These are phyloP conservation scores for Globicephala melas DNA, from an alignment of 2,113 vertebrate genomes.

Conservation along the genomic window DNA sequence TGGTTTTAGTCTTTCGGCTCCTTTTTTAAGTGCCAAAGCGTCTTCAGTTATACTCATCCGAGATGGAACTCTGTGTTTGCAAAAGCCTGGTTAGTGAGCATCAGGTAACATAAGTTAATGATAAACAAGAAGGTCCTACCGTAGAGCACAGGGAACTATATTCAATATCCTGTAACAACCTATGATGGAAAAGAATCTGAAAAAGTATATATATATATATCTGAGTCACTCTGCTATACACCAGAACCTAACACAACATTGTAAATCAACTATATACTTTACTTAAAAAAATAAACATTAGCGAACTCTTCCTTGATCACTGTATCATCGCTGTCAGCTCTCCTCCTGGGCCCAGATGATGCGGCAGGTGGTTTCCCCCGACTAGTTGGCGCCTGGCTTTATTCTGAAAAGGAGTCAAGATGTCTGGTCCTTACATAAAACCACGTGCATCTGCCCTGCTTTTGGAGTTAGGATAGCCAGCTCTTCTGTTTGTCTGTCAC, in stretches of 20 bases:
- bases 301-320: accelerated
- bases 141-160: not conserved
- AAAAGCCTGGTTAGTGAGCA: not conserved
- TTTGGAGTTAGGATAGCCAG: not conserved
- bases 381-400: accelerated
- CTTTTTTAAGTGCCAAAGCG: not conserved
- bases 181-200: not conserved
- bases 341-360: accelerated
- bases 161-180: not conserved
- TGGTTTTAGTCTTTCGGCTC: not conserved
- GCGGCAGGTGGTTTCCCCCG: too few relatives aligned
- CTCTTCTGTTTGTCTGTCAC: not conserved
- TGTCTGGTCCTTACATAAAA: too few relatives aligned
- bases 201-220: accelerated
- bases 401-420: not conserved
- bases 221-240: not conserved
- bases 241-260: not conserved
- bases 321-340: accelerated
- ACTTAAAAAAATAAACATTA: accelerated
- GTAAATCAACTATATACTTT: not conserved
- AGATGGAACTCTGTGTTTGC: not conserved
- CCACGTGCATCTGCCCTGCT: accelerated
- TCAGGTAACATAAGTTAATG: not conserved
- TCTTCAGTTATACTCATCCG: not conserved
- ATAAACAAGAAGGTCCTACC: not conserved